Percentiles rank a stretch among this genome's conserved stretches.
Evolutionary conservation across 2,113 vertebrate species (phyloP).

Genomic region (Aegithalos caudatus): DNA sequence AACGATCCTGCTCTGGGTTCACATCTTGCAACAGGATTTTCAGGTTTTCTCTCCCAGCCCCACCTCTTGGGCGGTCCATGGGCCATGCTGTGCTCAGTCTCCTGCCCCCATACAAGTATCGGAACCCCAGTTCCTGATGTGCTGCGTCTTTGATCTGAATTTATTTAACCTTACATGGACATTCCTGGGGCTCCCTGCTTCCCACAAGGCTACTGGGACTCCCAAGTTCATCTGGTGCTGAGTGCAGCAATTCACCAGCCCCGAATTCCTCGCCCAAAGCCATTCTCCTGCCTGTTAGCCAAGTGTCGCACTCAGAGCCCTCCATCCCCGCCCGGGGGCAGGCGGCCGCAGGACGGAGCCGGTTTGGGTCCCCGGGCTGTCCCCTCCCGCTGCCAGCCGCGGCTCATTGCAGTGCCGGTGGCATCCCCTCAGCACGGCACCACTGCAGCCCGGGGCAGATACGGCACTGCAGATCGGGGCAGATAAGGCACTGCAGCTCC

Average conservation of each 20-base stretch:
- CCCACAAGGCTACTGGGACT: neutral
- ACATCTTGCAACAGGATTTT: neutral
- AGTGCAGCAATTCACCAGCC: neutral
- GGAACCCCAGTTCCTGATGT: fast-evolving
- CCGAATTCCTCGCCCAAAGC: neutral
- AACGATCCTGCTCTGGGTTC: neutral
- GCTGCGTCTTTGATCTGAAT: neutral
- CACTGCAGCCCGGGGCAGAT: neutral
- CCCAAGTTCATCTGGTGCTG: neutral
- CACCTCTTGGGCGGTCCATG: fast-evolving
- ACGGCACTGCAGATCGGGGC: neutral
- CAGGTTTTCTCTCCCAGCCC: neutral
- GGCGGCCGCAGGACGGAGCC: neutral
- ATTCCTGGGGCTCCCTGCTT: neutral
- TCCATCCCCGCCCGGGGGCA: neutral
- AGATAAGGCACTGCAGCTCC: neutral
- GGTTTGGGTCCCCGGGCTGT: constrained; percentile 4
- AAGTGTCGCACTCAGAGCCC: neutral
- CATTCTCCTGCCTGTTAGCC: neutral
- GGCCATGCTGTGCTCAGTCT: neutral
- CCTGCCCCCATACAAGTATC: fast-evolving
- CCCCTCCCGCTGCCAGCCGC: neutral
- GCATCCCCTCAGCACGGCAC: neutral
- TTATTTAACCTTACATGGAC: neutral
- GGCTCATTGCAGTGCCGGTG: neutral